Percentiles rank a stretch among this genome's conserved stretches.
Evolutionary conservation across 2,797 vertebrate genomes (phyloP).

Genomic region (Triplophysa bombifrons): DNA sequence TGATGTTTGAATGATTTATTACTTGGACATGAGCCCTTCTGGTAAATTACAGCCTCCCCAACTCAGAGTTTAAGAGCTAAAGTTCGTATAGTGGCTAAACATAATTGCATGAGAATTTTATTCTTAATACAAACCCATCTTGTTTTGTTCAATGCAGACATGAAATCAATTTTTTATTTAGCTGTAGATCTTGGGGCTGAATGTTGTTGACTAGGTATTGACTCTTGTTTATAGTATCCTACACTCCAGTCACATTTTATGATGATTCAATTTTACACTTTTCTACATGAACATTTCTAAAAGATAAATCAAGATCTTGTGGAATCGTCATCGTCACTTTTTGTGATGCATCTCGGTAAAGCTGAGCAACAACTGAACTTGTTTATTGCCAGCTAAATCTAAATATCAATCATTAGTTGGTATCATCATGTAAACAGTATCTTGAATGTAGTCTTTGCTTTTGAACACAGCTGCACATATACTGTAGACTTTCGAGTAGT

Average conservation of each 20-base stretch:
- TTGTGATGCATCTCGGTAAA: not conserved
- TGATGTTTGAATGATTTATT: constrained; percentile 54
- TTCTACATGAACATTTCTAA: constrained; percentile 63
- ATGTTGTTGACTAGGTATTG: constrained; percentile 62
- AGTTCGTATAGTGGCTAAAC: constrained; percentile 44
- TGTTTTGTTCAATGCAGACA: constrained; percentile 60
- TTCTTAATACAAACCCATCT: constrained; percentile 65
- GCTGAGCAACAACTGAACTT: not conserved
- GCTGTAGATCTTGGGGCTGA: constrained; percentile 69
- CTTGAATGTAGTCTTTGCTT: not conserved
- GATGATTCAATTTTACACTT: constrained; percentile 72
- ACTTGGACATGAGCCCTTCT: constrained; percentile 33
- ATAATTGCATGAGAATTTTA: constrained; percentile 65
- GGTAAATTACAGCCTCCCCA: constrained; percentile 47
- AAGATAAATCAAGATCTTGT: constrained; percentile 59
- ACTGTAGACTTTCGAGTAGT: not conserved
- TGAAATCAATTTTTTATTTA: constrained; percentile 69
- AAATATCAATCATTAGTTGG: not conserved
- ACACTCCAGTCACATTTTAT: constrained; percentile 73
- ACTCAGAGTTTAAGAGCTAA: constrained; percentile 55
- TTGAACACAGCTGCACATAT: not conserved
- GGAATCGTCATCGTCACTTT: constrained; percentile 58
- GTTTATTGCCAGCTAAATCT: not conserved
- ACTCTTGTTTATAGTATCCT: constrained; percentile 67
- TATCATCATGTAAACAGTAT: not conserved